phyloP scores from a whole-genome alignment of 1,140 invertebrate genomes.

The Alviniconcha marisindica region DNA sequence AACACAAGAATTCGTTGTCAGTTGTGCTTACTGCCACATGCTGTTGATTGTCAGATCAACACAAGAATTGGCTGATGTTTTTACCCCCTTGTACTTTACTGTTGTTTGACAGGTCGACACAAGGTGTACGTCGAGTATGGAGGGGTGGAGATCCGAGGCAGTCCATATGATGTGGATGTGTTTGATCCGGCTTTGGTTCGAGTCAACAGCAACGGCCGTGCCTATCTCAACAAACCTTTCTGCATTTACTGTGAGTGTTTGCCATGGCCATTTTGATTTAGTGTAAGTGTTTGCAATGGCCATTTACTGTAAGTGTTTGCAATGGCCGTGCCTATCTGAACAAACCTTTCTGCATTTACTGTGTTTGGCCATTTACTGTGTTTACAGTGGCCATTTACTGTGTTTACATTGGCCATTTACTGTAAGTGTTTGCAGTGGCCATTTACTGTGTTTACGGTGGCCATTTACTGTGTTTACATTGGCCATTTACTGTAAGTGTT shows the following conservation, averaged over 20 bases:
- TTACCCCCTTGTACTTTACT: too few species aligned
- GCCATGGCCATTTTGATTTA: too few species aligned
- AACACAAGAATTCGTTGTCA: too few species aligned
- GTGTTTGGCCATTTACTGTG: conserved; percentile 56
- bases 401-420: conserved; percentile 77
- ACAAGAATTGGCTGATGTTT: too few species aligned
- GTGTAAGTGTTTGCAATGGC: background rate
- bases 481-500: too few species aligned
- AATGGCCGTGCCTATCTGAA: conserved; percentile 75
- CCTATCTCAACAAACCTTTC: conserved; percentile 69
- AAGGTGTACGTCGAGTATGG: conserved; percentile 92
- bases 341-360: conserved; percentile 67
- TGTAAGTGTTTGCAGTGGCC: too few species aligned
- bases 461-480: background rate
- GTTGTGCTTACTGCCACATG: too few species aligned
- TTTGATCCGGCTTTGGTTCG: conserved; percentile 88
- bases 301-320: too few species aligned
- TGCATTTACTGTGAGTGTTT: conserved; percentile 64
- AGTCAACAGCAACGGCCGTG: conserved; percentile 76
- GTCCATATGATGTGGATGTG: conserved; percentile 94
- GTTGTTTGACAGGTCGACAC: conserved; percentile 47
- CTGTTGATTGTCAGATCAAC: too few species aligned
- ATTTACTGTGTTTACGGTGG: too few species aligned
- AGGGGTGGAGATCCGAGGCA: conserved; percentile 91
- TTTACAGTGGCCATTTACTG: too few species aligned